Conservation (phyloP, 2,888 invertebrate species). For the Leptinotarsa tumamoca region DNA sequence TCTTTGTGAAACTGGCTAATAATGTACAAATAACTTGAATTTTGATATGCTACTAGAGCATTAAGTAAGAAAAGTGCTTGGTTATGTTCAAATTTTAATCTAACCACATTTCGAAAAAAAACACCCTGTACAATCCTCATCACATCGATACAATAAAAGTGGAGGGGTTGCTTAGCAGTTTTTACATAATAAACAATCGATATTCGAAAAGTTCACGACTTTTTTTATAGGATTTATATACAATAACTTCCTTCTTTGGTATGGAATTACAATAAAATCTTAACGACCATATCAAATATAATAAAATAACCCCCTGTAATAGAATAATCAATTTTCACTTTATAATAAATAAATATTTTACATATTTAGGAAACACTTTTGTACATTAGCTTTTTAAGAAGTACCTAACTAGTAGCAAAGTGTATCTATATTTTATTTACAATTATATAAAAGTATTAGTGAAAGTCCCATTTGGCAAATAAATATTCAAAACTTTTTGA, state of each 20-base stretch:
- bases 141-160: constrained; percentile 40
- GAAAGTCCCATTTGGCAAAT: constrained; percentile 26
- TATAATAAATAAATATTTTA: constrained; percentile 61
- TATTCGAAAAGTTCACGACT: constrained; percentile 53
- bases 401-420: constrained; percentile 50
- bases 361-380: constrained; percentile 60
- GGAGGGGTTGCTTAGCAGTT: constrained; percentile 32
- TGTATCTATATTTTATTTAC: constrained; percentile 43
- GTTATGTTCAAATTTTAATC: constrained; percentile 25
- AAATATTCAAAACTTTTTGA: neutral
- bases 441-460: constrained; percentile 32
- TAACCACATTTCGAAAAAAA: constrained; percentile 39
- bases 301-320: constrained; percentile 62
- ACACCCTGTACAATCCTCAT: constrained; percentile 45
- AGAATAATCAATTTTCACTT: constrained; percentile 55
- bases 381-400: constrained; percentile 55
- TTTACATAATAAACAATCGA: constrained; percentile 42
- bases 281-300: constrained; percentile 64
- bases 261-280: constrained; percentile 60
- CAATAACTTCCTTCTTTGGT: constrained; percentile 60
- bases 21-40: neutral
- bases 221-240: constrained; percentile 45
- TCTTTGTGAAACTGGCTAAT: neutral
- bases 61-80: constrained; percentile 5
- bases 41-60: neutral